These are phyloP conservation scores for Suncus etruscus DNA, from an alignment of 2,113 vertebrate genomes.

Conservation along the genomic window DNA sequence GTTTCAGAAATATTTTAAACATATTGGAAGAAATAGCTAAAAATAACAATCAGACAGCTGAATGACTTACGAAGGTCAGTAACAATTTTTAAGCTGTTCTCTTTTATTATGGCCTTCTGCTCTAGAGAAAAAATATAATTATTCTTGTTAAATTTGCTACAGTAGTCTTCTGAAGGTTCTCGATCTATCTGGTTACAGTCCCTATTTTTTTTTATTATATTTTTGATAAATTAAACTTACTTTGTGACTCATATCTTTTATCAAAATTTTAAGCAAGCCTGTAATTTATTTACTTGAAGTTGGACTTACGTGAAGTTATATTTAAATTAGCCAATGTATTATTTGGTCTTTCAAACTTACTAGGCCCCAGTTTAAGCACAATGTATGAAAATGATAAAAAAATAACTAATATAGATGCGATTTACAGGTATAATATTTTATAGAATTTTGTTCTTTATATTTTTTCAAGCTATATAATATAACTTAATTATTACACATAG, in stretches of 20 bases:
- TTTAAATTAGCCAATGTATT: background rate
- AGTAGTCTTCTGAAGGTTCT: no score
- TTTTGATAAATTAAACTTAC: background rate
- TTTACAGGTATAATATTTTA: no score
- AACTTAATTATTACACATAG: no score
- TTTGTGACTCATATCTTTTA: background rate
- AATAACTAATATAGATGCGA: no score
- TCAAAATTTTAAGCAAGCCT: background rate
- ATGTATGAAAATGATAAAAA: no score
- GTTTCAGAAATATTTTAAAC: background rate
- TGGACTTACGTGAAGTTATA: background rate
- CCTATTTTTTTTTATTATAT: fast-evolving
- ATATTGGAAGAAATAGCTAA: background rate
- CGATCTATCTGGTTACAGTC: no score
- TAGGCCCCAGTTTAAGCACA: no score
- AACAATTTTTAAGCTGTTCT: background rate
- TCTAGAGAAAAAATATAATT: background rate
- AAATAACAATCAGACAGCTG: background rate
- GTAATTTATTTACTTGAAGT: background rate
- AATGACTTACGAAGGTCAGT: background rate
- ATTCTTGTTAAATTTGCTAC: background rate
- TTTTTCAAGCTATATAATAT: no score
- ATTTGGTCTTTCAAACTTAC: background rate
- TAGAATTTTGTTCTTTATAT: no score
- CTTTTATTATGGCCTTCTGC: background rate